phyloP scores from a whole-genome alignment of 2,113 vertebrate genomes.

The Sus scrofa region T2T-Sscrofa CM000813.6:139010501-139011000 shows the following conservation, averaged over 20 bases:
- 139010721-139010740: not conserved
- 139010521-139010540: too few species aligned
- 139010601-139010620: too few species aligned
- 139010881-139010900: not conserved
- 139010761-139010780: not conserved
- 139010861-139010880: not conserved
- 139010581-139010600: too few species aligned
- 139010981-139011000: not conserved
- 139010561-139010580: too few species aligned
- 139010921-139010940: not conserved
- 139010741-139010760: not conserved
- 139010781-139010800: not conserved
- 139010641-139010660: too few species aligned
- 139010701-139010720: not conserved
- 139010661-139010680: too few species aligned
- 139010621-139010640: too few species aligned
- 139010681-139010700: not conserved
- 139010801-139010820: not conserved
- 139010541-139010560: too few species aligned
- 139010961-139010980: not conserved
- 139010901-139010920: not conserved
- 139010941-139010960: not conserved
- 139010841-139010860: rapidly evolving
- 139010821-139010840: rapidly evolving
- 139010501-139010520: too few species aligned